Conservation (phyloP, 2,113 vertebrate genomes). For the Mesitornis unicolor region DNA sequence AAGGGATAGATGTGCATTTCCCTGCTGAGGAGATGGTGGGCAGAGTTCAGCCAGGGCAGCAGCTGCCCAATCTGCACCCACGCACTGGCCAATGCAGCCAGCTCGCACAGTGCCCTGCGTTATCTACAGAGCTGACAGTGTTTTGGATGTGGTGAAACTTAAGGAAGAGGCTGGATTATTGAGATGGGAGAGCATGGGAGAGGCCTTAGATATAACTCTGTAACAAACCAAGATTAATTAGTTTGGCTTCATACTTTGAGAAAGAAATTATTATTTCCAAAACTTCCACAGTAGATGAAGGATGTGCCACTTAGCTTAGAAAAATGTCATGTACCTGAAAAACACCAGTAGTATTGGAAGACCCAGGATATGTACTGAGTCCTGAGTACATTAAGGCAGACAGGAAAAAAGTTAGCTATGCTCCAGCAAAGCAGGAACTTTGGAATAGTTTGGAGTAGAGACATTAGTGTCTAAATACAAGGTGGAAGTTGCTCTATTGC, state of each 20-base stretch:
- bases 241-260: background rate
- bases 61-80: background rate
- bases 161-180: background rate
- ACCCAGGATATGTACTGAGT: background rate
- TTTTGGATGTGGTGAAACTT: background rate
- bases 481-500: background rate
- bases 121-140: background rate
- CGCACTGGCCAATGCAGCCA: background rate
- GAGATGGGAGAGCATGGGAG: background rate
- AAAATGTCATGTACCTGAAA: background rate
- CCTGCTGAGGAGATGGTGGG: background rate
- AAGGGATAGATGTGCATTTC: background rate
- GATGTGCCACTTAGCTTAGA: background rate
- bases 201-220: background rate
- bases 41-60: background rate
- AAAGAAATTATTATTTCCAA: background rate
- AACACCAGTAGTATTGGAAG: background rate
- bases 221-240: conserved; percentile 15
- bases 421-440: background rate
- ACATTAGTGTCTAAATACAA: background rate
- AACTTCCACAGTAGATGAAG: background rate
- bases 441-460: background rate
- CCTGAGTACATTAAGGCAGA: background rate
- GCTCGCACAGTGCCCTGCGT: accelerated
- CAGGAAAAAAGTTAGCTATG: background rate